Percentiles rank a stretch among this genome's conserved stretches.
These are phyloP conservation scores for Onchidella celtica DNA, from an alignment of 2,888 invertebrate genomes.

Conservation along the genomic window DNA sequence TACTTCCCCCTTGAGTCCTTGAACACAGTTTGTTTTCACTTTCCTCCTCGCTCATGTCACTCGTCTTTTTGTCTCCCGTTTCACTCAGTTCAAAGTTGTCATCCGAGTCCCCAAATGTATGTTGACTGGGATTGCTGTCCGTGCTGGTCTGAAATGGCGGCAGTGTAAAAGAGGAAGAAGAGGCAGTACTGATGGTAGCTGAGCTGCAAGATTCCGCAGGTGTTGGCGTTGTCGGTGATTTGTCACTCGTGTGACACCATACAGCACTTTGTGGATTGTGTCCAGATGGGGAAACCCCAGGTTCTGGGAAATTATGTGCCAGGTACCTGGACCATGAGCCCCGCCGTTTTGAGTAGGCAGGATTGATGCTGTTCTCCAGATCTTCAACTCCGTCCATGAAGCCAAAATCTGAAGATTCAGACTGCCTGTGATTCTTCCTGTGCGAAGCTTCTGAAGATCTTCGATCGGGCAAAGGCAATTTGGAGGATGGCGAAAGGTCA, in stretches of 20 bases:
- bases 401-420: constrained; percentile 27
- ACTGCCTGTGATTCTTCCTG: not conserved
- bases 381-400: constrained; percentile 25
- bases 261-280: not conserved
- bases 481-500: not conserved
- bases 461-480: not conserved
- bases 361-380: constrained; percentile 7
- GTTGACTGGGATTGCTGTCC: constrained; percentile 35
- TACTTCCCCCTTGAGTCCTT: too few relatives aligned
- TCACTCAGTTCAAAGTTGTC: constrained; percentile 2
- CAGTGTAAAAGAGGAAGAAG: constrained; percentile 44
- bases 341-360: not conserved
- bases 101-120: constrained; percentile 18
- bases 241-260: not conserved
- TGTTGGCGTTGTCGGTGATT: not conserved
- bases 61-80: too few relatives aligned
- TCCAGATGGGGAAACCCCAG: constrained; percentile 9
- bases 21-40: too few relatives aligned
- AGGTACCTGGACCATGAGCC: not conserved
- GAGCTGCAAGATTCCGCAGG: not conserved
- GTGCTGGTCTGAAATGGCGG: constrained; percentile 41
- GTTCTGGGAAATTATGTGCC: not conserved
- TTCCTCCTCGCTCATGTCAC: too few relatives aligned
- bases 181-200: constrained; percentile 17
- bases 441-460: not conserved